These are phyloP conservation scores for Climacteris rufus DNA, from an alignment of 2,113 vertebrate genomes.

Conservation along the genomic window DNA sequence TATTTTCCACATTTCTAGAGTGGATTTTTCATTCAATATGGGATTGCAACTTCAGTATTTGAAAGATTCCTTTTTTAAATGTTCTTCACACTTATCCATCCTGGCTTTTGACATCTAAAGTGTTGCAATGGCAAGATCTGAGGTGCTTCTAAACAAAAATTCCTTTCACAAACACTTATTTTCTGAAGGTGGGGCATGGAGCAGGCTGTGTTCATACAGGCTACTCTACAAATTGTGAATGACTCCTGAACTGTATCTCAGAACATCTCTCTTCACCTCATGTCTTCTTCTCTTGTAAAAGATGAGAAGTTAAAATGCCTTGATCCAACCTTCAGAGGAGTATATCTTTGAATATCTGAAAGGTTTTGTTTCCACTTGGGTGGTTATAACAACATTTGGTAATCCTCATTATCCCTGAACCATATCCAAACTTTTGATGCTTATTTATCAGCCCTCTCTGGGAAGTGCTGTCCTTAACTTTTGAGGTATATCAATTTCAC, in stretches of 20 bases:
- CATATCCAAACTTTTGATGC: background rate
- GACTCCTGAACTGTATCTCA: background rate
- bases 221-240: background rate
- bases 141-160: slow-evolving; percentile 2
- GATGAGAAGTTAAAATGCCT: background rate
- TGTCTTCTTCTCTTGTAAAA: background rate
- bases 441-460: background rate
- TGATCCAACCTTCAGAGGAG: background rate
- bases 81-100: background rate
- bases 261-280: background rate
- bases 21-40: slow-evolving; percentile 24
- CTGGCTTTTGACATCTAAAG: background rate
- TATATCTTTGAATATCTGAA: background rate
- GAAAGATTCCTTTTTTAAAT: background rate
- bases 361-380: background rate
- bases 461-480: background rate
- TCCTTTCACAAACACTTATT: background rate
- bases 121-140: background rate
- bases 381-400: background rate
- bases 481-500: background rate
- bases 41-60: slow-evolving; percentile 6
- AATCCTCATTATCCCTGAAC: background rate
- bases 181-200: background rate
- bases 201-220: background rate
- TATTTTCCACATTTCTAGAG: slow-evolving; percentile 36